phyloP scores from a whole-genome alignment of 2,888 invertebrate species.

The Andrena hattorfiana region DNA sequence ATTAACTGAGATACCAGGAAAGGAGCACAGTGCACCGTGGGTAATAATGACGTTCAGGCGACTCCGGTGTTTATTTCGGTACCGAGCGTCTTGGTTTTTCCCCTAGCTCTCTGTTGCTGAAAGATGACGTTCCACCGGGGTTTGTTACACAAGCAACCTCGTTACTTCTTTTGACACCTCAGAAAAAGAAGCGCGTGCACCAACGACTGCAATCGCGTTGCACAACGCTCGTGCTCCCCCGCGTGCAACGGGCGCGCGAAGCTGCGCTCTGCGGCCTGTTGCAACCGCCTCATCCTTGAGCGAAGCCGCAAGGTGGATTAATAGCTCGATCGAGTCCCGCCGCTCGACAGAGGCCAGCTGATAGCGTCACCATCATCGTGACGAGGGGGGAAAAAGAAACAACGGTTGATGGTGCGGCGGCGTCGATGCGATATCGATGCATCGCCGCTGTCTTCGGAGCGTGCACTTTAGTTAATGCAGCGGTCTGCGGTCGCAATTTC shows the following conservation, averaged over 20 bases:
- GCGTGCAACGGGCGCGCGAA: conserved; percentile 18
- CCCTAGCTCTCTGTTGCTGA: neutral
- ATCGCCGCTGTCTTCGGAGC: conserved; percentile 68
- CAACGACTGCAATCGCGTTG: conserved; percentile 47
- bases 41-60: neutral
- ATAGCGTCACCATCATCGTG: neutral
- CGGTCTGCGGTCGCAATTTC: conserved; percentile 76
- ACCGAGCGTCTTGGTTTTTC: conserved; percentile 25
- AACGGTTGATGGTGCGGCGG: conserved; percentile 6
- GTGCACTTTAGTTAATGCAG: conserved; percentile 82
- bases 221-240: conserved; percentile 19
- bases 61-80: conserved; percentile 28
- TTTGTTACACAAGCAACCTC: conserved; percentile 29
- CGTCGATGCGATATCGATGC: conserved; percentile 51
- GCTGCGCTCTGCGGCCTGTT: conserved; percentile 26
- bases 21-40: neutral
- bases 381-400: neutral
- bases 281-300: conserved; percentile 55
- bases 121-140: conserved; percentile 24
- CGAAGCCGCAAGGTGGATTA: conserved; percentile 50
- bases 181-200: conserved; percentile 43
- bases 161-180: conserved; percentile 10
- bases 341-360: conserved; percentile 5
- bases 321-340: conserved; percentile 35
- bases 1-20: no score